Percentiles rank a stretch among this genome's conserved stretches.
Evolutionary conservation across 2,797 vertebrate species (phyloP).

Genomic region (Sebastes steindachneri): DNA sequence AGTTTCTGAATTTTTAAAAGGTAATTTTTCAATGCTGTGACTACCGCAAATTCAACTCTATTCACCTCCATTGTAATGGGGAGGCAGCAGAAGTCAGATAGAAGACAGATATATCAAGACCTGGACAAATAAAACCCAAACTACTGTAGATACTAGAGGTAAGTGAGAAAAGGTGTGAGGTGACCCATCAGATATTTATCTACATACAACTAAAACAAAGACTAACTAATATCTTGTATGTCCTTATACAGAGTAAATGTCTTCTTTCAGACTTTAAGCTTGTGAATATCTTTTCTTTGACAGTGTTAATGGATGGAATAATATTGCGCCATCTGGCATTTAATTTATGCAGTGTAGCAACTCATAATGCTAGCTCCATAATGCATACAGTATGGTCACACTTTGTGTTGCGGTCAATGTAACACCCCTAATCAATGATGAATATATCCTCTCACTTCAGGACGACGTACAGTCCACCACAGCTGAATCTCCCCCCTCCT

Average conservation of each 20-base stretch:
- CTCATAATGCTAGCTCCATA: neutral
- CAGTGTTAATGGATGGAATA: neutral
- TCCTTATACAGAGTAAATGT: neutral
- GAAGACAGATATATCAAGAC: neutral
- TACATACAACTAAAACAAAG: neutral
- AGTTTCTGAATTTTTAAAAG: neutral
- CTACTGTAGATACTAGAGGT: neutral
- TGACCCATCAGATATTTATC: too few species aligned
- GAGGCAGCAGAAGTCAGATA: neutral
- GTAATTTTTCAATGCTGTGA: neutral
- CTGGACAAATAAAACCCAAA: neutral
- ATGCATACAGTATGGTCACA: neutral
- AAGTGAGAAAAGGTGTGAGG: neutral
- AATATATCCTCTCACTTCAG: constrained; percentile 85
- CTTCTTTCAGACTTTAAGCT: neutral
- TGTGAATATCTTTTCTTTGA: neutral
- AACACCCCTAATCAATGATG: constrained; percentile 45
- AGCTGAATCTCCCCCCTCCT: constrained; percentile 86
- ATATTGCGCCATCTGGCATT: neutral
- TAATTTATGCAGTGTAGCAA: too few species aligned
- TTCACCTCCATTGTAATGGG: neutral
- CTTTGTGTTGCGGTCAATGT: neutral
- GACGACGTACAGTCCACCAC: constrained; percentile 87
- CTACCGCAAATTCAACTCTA: neutral
- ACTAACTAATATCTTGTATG: neutral